Evolutionary conservation across 2,797 vertebrate genomes (phyloP).

Genomic region (Anas georgica): DNA sequence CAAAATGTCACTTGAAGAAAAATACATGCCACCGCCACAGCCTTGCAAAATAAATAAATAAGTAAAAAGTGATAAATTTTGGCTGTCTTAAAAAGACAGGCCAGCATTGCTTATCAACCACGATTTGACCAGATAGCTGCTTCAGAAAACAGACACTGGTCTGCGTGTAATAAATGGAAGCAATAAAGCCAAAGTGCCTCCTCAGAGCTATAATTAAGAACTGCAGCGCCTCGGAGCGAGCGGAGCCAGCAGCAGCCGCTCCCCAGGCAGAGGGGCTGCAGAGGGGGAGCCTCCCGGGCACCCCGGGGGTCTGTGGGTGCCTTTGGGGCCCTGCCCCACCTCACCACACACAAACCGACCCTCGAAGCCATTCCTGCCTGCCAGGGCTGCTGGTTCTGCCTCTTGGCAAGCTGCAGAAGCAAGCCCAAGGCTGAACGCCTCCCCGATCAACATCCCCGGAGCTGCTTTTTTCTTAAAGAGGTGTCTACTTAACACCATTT

Average conservation of each 20-base stretch:
- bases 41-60: conserved; percentile 57
- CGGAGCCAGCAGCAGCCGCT: rapidly evolving
- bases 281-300: not conserved
- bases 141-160: conserved; percentile 73
- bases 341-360: rapidly evolving
- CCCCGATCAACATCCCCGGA: conserved; percentile 47
- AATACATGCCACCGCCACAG: conserved; percentile 60
- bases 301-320: rapidly evolving
- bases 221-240: not conserved
- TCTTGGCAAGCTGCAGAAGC: not conserved
- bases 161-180: conserved; percentile 79
- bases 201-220: conserved; percentile 76
- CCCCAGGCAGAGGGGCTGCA: rapidly evolving
- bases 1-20: conserved; percentile 68
- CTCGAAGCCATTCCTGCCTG: rapidly evolving
- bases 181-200: conserved; percentile 77
- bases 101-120: conserved; percentile 77
- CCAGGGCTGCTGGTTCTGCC: not conserved
- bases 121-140: conserved; percentile 80
- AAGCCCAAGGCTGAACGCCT: not conserved
- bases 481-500: conserved; percentile 76
- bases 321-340: rapidly evolving
- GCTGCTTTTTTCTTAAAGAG: conserved; percentile 64
- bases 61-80: conserved; percentile 76
- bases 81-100: conserved; percentile 78